Evolutionary conservation across 2,888 invertebrate genomes (phyloP).

Genomic region (Oligia latruncula): DNA sequence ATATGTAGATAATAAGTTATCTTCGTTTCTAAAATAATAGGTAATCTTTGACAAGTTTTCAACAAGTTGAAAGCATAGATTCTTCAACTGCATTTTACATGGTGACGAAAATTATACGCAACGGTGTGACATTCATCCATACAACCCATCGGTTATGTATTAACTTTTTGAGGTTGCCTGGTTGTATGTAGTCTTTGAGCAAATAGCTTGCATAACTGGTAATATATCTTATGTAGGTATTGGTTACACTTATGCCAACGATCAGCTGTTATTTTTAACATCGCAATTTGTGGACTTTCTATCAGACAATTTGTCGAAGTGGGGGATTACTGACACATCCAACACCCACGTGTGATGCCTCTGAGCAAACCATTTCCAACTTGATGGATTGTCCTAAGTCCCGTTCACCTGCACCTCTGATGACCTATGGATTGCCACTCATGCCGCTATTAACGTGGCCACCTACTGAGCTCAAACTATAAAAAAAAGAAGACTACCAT

Average conservation of each 20-base stretch:
- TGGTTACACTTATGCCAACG: slow-evolving; percentile 16
- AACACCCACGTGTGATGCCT: neutral
- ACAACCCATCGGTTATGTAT: slow-evolving; percentile 47
- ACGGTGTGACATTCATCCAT: slow-evolving; percentile 52
- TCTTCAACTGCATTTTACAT: neutral
- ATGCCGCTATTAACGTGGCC: neutral
- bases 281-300: slow-evolving; percentile 52
- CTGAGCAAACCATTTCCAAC: neutral
- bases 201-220: slow-evolving; percentile 49
- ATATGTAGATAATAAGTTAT: too few species aligned
- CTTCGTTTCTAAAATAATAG: too few species aligned
- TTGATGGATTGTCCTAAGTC: neutral
- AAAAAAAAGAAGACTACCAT: too few species aligned
- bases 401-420: too few species aligned
- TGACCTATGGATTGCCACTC: neutral
- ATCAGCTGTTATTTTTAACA: slow-evolving; percentile 30
- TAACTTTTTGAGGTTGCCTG: slow-evolving; percentile 60
- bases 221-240: slow-evolving; percentile 40
- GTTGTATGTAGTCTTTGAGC: slow-evolving; percentile 41
- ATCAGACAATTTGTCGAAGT: neutral
- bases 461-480: neutral
- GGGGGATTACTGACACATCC: neutral
- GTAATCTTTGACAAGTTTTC: neutral
- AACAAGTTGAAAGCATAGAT: neutral
- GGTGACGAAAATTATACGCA: neutral